A percentile compares a stretch with the other conserved stretches of the same genome.
These are phyloP conservation scores for Scytalopus superciliaris DNA, from an alignment of 2,113 vertebrate genomes.

Conservation along the genomic window DNA sequence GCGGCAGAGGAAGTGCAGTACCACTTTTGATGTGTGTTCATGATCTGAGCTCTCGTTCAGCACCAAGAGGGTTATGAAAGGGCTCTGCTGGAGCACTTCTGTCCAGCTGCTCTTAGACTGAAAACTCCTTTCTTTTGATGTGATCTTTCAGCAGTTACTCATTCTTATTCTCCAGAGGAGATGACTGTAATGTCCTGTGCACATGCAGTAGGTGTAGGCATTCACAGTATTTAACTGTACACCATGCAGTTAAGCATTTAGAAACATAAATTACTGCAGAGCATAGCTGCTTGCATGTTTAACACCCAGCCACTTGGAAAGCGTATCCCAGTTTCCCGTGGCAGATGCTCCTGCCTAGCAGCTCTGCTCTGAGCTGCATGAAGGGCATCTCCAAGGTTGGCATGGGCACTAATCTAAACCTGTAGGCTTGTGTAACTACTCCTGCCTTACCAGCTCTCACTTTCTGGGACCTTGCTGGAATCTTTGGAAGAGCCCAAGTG, in stretches of 20 bases:
- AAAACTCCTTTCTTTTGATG: not conserved
- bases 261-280: not conserved
- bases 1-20: not conserved
- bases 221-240: not conserved
- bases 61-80: not conserved
- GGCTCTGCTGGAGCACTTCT: not conserved
- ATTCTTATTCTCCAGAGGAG: not conserved
- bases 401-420: not conserved
- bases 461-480: not conserved
- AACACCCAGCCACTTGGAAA: not conserved
- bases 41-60: accelerated
- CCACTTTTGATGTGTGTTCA: not conserved
- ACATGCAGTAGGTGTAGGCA: no score
- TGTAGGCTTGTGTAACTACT: not conserved
- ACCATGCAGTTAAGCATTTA: not conserved
- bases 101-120: not conserved
- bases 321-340: accelerated
- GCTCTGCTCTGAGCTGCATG: not conserved
- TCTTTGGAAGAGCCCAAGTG: slow-evolving; percentile 18
- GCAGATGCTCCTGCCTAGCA: not conserved
- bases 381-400: not conserved
- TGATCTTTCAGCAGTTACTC: not conserved
- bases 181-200: not conserved
- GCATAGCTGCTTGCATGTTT: accelerated
- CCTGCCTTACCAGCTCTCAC: not conserved